phyloP scores from a whole-genome alignment of 2,888 invertebrate species.

The Tetragnatha montana region DNA sequence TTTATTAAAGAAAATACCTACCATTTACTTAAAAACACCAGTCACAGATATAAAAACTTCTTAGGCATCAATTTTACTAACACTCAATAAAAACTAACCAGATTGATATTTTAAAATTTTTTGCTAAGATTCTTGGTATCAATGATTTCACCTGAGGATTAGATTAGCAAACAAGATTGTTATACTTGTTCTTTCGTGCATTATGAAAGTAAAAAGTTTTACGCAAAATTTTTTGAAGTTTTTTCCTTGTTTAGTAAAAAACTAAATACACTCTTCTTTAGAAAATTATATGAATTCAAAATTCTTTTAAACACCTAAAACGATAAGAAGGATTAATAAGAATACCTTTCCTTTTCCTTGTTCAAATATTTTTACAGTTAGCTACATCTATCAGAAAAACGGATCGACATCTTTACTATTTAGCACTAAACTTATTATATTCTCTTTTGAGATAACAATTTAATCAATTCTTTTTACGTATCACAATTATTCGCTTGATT shows the following conservation, averaged over 20 bases:
- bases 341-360: background rate
- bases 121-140: too few relatives aligned
- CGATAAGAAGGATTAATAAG: background rate
- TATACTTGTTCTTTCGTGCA: background rate
- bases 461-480: conserved; percentile 56
- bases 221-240: background rate
- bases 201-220: background rate
- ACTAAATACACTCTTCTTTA: background rate
- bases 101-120: too few relatives aligned
- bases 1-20: too few relatives aligned
- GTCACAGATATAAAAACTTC: too few relatives aligned
- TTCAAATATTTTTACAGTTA: background rate
- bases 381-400: conserved; percentile 2
- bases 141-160: background rate
- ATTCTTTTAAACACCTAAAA: background rate
- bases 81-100: too few relatives aligned
- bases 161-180: background rate
- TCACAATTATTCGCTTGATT: conserved; percentile 57
- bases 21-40: too few relatives aligned
- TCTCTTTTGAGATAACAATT: conserved; percentile 55
- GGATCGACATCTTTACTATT: conserved; percentile 1
- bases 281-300: conserved; percentile 12
- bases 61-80: too few relatives aligned
- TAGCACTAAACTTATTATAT: conserved; percentile 17
- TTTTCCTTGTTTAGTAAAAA: background rate